phyloP scores from a whole-genome alignment of 2,888 invertebrate genomes.

The Acanthosepion pharaonis region DNA sequence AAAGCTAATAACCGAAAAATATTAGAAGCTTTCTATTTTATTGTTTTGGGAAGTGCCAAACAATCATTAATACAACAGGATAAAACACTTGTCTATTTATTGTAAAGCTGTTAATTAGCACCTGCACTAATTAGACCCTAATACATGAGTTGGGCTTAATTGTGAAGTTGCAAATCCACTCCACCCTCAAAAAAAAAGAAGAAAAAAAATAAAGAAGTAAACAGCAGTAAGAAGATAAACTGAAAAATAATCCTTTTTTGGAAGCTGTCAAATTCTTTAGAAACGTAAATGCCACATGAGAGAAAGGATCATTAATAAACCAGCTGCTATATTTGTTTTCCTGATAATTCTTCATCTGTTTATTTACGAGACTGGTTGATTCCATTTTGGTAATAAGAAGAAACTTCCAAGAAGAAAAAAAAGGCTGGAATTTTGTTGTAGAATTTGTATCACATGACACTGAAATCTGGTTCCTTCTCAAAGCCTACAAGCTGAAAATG shows the following conservation, averaged over 20 bases:
- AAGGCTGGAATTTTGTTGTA: neutral
- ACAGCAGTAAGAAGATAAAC: neutral
- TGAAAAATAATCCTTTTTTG: neutral
- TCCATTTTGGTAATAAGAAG: neutral
- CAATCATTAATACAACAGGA: neutral
- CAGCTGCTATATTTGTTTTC: neutral
- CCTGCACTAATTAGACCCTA: neutral
- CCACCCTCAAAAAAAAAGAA: no score
- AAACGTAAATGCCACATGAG: neutral
- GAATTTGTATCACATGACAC: neutral
- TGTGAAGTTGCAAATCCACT: no score
- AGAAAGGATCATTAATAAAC: neutral
- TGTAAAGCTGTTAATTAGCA: neutral
- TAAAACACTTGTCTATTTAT: no score
- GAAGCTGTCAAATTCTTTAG: neutral
- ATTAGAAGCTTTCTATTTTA: neutral
- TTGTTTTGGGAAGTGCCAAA: neutral
- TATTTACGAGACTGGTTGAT: neutral
- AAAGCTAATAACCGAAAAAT: neutral
- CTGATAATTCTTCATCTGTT: neutral
- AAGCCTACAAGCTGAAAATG: no score
- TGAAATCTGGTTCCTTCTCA: neutral
- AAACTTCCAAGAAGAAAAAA: neutral
- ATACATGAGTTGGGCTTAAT: neutral
- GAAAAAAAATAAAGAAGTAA: neutral